These are phyloP conservation scores for Pseudorectes ferrugineus DNA, from an alignment of 2,113 vertebrate species.

Conservation along the genomic window DNA sequence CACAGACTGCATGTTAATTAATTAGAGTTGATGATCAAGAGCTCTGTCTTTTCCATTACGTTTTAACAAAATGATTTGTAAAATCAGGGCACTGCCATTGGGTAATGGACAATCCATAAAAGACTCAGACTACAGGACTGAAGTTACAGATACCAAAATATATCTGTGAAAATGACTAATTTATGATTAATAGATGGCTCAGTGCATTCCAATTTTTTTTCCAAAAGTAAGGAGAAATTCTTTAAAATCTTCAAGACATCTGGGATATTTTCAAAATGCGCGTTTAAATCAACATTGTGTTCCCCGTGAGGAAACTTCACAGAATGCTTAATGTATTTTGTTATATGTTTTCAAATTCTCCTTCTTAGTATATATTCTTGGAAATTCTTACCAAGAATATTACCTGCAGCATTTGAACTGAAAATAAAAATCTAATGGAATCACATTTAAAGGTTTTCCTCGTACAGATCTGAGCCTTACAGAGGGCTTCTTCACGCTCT, in stretches of 20 bases:
- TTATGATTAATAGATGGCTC: neutral
- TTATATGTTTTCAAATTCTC: neutral
- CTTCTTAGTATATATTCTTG: neutral
- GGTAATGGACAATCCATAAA: neutral
- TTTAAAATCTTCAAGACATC: neutral
- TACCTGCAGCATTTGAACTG: neutral
- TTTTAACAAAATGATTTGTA: conserved; percentile 4
- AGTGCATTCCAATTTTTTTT: neutral
- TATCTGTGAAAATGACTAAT: neutral
- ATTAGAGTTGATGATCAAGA: conserved; percentile 38
- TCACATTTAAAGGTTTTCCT: neutral
- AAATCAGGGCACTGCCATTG: conserved; percentile 7
- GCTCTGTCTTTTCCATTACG: conserved; percentile 30
- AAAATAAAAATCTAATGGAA: neutral
- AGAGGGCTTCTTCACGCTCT: neutral
- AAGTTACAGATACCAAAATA: neutral
- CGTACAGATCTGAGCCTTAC: neutral
- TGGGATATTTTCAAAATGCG: neutral
- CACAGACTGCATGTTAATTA: conserved; percentile 40
- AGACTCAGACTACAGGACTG: neutral
- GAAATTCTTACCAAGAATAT: neutral
- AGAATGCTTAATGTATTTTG: neutral
- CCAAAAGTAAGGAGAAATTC: neutral
- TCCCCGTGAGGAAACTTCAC: neutral
- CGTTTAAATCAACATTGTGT: neutral